phyloP scores from a whole-genome alignment of 1,140 invertebrate genomes.

The Heliothis virescens region DNA sequence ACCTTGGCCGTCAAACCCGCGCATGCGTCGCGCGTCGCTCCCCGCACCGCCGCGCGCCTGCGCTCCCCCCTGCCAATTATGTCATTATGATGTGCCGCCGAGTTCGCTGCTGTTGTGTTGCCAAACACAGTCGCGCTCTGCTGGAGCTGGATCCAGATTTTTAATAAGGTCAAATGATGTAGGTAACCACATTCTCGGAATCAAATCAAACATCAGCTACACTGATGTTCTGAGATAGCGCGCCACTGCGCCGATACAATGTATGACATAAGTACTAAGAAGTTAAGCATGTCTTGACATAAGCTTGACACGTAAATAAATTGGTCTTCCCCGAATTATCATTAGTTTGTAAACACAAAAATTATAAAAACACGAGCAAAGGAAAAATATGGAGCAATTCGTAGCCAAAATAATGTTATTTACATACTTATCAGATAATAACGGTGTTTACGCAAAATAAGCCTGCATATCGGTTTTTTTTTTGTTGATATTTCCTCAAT shows the following conservation, averaged over 20 bases:
- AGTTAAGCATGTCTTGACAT: conserved; percentile 11
- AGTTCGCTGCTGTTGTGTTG: conserved; percentile 76
- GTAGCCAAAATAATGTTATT: conserved; percentile 20
- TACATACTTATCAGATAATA: conserved; percentile 18
- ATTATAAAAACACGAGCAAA: neutral
- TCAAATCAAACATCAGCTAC: neutral
- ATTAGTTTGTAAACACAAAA: conserved; percentile 18
- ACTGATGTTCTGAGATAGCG: neutral
- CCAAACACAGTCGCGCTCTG: conserved; percentile 75
- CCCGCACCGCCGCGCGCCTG: conserved; percentile 55
- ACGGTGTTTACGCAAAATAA: neutral
- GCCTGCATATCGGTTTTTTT: conserved; percentile 11
- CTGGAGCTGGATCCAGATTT: conserved; percentile 74
- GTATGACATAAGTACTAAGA: neutral
- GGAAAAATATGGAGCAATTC: neutral
- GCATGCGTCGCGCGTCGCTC: conserved; percentile 80
- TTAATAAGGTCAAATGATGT: conserved; percentile 54
- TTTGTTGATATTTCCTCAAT: conserved; percentile 17
- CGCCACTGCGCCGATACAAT: neutral
- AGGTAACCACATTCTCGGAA: conserved; percentile 29
- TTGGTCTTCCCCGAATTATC: conserved; percentile 6
- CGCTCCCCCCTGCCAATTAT: conserved; percentile 79
- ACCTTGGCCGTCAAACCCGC: conserved; percentile 85
- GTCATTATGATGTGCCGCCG: conserved; percentile 79
- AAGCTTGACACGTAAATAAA: conserved; percentile 1